phyloP scores from a whole-genome alignment of 2,797 vertebrate species.

The Pithecia hirsuta region DNA sequence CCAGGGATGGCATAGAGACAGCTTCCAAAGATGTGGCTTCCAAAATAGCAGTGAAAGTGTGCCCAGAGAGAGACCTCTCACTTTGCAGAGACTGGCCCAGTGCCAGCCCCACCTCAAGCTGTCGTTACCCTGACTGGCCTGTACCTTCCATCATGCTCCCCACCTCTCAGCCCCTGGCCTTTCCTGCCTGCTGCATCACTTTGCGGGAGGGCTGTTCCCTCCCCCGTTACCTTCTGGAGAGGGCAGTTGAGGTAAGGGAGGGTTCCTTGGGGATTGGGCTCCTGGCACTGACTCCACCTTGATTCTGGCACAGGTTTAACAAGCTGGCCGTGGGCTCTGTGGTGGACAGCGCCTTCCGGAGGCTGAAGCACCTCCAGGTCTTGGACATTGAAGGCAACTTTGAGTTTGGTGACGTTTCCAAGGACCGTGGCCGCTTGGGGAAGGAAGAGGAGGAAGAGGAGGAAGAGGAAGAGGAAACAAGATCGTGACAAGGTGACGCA shows the following conservation, averaged over 20 bases:
- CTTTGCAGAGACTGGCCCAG: neutral
- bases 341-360: constrained; percentile 91
- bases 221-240: neutral
- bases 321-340: constrained; percentile 90
- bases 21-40: neutral
- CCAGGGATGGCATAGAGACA: neutral
- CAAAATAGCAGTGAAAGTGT: neutral
- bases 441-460: constrained; percentile 83
- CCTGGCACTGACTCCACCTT: neutral
- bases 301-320: constrained; percentile 89
- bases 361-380: constrained; percentile 92
- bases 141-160: rapidly evolving
- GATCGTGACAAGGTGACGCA: constrained; percentile 27
- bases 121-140: neutral
- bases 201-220: neutral
- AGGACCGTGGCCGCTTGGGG: constrained; percentile 80
- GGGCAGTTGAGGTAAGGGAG: neutral
- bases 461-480: constrained; percentile 74
- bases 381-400: constrained; percentile 93
- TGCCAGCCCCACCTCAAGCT: rapidly evolving
- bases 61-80: neutral
- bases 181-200: neutral
- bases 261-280: neutral
- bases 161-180: neutral
- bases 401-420: constrained; percentile 82